Base-by-base conservation (phyloP, 1,140 invertebrate genomes). In the Drosophila navojoa region DNA sequence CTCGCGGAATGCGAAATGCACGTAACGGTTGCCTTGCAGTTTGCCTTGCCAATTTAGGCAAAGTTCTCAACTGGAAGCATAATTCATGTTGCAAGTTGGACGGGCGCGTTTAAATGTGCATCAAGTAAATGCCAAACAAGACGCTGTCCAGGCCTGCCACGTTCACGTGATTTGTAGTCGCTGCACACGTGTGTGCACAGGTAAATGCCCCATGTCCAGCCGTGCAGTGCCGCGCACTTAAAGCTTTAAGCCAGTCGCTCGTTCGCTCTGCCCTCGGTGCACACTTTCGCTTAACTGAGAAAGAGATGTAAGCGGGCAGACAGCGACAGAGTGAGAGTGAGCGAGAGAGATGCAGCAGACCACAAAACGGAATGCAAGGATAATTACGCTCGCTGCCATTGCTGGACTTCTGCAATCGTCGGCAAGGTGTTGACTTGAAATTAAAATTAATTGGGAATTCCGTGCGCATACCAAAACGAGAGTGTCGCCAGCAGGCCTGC, bases 391-490 rank as follows among this genome's bases (percentile, higher is more conserved):
- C 59, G 58, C 59, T 76, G 50, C 60, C 71, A 77, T 52, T 19
- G 35, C 42, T 55, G 15, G 19, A 42, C 60, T 60, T 25, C 44
- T 74, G 77, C 49, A 77, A 71, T 80, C 77, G 77, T 76, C 78
- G 68, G 72, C 54, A 80, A 85, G 81, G 81, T 85, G 81, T 85
- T 81, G 81, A 80, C 80, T 82, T 74, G 74, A 82, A 85, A 85
- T 85, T 85, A 82, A 85, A 85, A 85, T 75, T 79, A 82, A 85
- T 85, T 80, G 74, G 74, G 66, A 85, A 82, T 85, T 85, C 80
- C 73, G 66, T 74, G 63, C 70, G 67, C 79, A 81, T 81, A 80
- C 73, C 77, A 76, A 76, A 76, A 71, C 55, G 73, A 76, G 77
- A 76, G 78, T 81, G 78, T 79, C 77, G 72, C 78, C 78, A 73